Conservation (phyloP, 2,888 invertebrate genomes). For the Metellina segmentata region DNA sequence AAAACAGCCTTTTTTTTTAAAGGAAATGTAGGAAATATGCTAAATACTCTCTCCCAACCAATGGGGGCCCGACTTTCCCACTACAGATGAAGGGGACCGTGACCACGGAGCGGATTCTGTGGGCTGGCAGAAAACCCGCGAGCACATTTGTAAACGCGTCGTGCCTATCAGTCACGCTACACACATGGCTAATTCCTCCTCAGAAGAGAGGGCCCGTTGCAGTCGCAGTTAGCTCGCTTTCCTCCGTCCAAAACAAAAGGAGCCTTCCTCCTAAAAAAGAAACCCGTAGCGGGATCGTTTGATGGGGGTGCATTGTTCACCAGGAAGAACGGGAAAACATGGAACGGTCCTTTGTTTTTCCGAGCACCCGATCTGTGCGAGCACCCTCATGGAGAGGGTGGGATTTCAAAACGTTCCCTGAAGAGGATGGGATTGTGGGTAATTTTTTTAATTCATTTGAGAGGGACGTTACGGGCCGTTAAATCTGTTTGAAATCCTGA, state of each 20-base stretch:
- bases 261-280: not conserved
- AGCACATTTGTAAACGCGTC: constrained; percentile 29
- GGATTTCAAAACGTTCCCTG: not conserved
- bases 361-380: not conserved
- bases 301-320: constrained; percentile 2
- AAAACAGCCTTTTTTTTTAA: no score
- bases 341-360: not conserved
- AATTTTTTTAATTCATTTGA: not conserved
- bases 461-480: not conserved
- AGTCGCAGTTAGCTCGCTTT: not conserved
- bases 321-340: constrained; percentile 3
- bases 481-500: not conserved
- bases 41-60: no score
- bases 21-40: no score
- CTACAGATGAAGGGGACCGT: not conserved
- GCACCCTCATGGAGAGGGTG: not conserved
- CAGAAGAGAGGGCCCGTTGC: not conserved
- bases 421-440: not conserved
- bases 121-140: constrained; percentile 6
- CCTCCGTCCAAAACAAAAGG: constrained; percentile 12
- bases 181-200: constrained; percentile 12
- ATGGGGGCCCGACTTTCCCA: no score
- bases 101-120: not conserved
- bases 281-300: not conserved
- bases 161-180: constrained; percentile 52